Base-by-base conservation (phyloP, 2,113 vertebrate species). In the Arenaria interpres region DNA sequence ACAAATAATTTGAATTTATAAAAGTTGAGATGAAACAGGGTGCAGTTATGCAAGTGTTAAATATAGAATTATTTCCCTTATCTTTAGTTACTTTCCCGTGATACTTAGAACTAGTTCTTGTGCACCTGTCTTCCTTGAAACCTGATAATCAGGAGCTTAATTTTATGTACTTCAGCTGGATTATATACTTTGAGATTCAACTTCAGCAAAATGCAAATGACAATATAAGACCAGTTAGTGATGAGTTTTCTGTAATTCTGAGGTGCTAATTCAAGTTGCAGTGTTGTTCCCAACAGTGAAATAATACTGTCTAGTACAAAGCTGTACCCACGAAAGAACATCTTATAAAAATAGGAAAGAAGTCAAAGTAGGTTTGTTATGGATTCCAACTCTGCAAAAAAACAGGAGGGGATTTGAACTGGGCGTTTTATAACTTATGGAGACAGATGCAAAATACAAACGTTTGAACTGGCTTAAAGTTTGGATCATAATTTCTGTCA, bases 131-230 rank as follows among this genome's bases (percentile, higher is more conserved):
- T 95, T 87, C 46, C 89, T 46, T 72, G 78, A 71, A 85, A 90
- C 62, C 51, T 67, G 78, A 75, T 93, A 88, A 95, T 95, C 86
- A 95, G 88, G 64, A 88, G 57, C 94, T 79, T 88, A 75, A 56
- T 83, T 95, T 85, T 76, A 59, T 84, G 51, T 50, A 68, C 64
- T 90, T 84, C 63, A 62, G 41, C 12, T 73, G 60, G 82, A 90
- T 95, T 90, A 93, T 54, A 17, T 60, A 63, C 51, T 81, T 68
- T 51, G 79, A 69, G 66, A 78, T 57, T 95, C 30, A 74, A 51
- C 73, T 90, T 90, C 82, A 93, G 71, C 59, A 85, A 93, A 88
- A 93, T 88, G 79, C 67, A 92, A 85, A 79, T 92, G 66, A 95
- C 46, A 30, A 15, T 78, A 14, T 78, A 74, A 81, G 24, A 60